A percentile compares a stretch with the other conserved stretches of the same genome.
phyloP scores from a whole-genome alignment of 2,113 vertebrate species.

The Zosterops pallidus region DNA sequence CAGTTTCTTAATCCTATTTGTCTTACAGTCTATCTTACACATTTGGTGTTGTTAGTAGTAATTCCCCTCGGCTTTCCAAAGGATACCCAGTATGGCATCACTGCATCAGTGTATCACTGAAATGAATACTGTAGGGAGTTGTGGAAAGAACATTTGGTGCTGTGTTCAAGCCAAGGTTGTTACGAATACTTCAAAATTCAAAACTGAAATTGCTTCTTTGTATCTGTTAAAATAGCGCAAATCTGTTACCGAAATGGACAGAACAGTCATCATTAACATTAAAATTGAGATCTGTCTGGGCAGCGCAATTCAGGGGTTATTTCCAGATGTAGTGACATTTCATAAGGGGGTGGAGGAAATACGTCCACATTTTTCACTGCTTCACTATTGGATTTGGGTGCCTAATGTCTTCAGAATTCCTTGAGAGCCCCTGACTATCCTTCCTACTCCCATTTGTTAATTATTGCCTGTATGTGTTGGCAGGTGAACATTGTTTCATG shows the following conservation, averaged over 20 bases:
- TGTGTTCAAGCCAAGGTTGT: background rate
- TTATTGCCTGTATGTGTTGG: background rate
- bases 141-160: background rate
- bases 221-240: background rate
- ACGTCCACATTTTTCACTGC: background rate
- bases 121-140: background rate
- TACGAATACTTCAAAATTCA: background rate
- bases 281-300: background rate
- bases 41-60: background rate
- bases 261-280: background rate
- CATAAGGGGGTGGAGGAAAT: background rate
- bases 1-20: background rate
- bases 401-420: background rate
- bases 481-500: slow-evolving; percentile 98
- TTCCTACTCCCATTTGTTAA: background rate
- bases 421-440: background rate
- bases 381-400: background rate
- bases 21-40: background rate
- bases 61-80: background rate
- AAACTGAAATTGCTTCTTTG: background rate
- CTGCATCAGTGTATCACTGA: background rate
- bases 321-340: background rate
- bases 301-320: background rate
- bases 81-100: background rate
- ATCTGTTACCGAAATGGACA: background rate